Conservation (phyloP, 2,113 vertebrate genomes). For the Silurus asotus region DNA sequence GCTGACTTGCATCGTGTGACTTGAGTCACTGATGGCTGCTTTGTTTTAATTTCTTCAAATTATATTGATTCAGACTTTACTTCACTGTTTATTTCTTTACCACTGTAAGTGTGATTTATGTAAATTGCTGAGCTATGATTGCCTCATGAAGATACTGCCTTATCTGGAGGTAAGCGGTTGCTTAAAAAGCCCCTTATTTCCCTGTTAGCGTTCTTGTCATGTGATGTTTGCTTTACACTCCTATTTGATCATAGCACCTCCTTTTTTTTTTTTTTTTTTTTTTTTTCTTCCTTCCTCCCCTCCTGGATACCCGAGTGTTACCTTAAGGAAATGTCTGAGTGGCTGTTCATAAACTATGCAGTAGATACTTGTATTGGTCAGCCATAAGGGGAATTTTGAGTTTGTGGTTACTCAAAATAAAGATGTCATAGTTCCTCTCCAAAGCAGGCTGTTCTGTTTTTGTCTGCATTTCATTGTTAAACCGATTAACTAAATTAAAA, state of each 20-base stretch:
- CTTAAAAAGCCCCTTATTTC: slow-evolving; percentile 11
- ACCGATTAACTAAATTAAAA: not conserved
- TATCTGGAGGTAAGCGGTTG: not conserved
- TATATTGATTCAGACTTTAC: too few species aligned
- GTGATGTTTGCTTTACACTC: not conserved
- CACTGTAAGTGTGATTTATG: not conserved
- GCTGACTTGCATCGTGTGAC: not conserved
- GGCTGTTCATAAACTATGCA: not conserved
- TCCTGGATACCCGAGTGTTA: not conserved
- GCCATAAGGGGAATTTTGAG: not conserved
- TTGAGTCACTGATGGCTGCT: not conserved
- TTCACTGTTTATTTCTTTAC: not conserved
- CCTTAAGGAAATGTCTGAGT: not conserved
- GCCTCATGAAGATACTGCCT: not conserved
- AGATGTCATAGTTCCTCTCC: too few species aligned
- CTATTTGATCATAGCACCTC: not conserved
- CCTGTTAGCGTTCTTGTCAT: not conserved
- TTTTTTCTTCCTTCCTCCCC: not conserved
- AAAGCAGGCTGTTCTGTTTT: not conserved
- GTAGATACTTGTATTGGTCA: fast-evolving
- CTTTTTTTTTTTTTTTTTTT: not conserved
- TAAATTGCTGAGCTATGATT: not conserved
- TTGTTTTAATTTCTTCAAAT: not conserved
- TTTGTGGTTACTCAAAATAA: not conserved
- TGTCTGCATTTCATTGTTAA: not conserved